Conservation (phyloP, 92 coral and sea anemone species). For the Palythoa grandiflora region DNA sequence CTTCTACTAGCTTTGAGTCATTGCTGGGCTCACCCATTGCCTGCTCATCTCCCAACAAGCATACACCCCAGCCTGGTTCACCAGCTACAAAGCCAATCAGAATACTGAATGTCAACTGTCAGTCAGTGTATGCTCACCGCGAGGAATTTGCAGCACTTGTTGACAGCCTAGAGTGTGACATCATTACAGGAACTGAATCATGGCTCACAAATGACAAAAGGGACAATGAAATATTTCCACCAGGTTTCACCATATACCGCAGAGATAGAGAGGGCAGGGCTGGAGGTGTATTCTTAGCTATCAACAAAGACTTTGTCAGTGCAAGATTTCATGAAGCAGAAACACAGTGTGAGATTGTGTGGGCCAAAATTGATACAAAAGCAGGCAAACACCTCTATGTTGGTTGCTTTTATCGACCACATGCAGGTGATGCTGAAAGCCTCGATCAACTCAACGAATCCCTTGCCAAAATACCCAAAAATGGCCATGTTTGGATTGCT, state of each 20-base stretch:
- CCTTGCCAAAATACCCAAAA: slow-evolving; percentile 47
- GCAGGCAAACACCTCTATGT: slow-evolving; percentile 26
- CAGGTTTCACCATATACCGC: slow-evolving; percentile 38
- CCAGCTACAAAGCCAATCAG: slow-evolving; percentile 22
- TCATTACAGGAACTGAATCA: slow-evolving; percentile 36
- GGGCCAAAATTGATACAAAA: slow-evolving; percentile 32
- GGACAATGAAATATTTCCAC: slow-evolving; percentile 32
- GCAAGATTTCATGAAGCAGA: slow-evolving; percentile 36
- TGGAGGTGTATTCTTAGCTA: slow-evolving; percentile 46
- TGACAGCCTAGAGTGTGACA: slow-evolving; percentile 31
- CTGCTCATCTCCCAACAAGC: slow-evolving; percentile 21
- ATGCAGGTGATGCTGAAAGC: slow-evolving; percentile 45
- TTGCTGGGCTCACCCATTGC: slow-evolving; percentile 25
- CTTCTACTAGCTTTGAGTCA: slow-evolving; percentile 16
- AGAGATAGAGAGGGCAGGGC: slow-evolving; percentile 34
- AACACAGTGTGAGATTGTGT: slow-evolving; percentile 36
- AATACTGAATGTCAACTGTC: slow-evolving; percentile 29
- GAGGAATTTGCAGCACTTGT: slow-evolving; percentile 41
- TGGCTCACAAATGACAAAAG: slow-evolving; percentile 37
- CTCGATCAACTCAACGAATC: slow-evolving; percentile 29
- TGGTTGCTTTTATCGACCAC: slow-evolving; percentile 34
- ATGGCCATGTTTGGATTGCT: slow-evolving; percentile 62
- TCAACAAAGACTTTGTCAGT: slow-evolving; percentile 38
- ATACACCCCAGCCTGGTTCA: slow-evolving; percentile 18
- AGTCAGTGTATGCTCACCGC: slow-evolving; percentile 20